Evolutionary conservation across 2,797 vertebrate genomes (phyloP).

Genomic region (Argya squamiceps): DNA sequence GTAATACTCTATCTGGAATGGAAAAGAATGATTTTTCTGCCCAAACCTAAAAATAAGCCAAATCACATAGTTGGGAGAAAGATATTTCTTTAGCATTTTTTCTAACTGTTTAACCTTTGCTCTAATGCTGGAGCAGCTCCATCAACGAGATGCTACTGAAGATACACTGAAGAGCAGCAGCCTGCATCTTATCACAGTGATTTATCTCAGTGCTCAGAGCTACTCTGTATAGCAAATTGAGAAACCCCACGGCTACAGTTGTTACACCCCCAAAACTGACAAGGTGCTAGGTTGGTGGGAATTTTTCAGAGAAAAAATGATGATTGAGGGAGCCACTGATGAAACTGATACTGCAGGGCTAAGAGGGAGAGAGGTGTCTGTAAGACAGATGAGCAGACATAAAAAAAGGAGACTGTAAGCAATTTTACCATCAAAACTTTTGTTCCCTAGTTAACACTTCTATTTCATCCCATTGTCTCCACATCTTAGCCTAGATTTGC

Average conservation of each 20-base stretch:
- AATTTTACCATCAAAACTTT: background rate
- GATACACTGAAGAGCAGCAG: background rate
- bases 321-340: background rate
- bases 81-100: background rate
- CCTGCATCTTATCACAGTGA: background rate
- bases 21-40: background rate
- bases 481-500: background rate
- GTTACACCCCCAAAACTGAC: background rate
- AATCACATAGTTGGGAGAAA: background rate
- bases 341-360: background rate
- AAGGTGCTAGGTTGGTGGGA: background rate
- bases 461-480: background rate
- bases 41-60: background rate
- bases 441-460: background rate
- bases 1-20: background rate
- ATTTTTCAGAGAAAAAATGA: background rate
- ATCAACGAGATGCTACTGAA: background rate
- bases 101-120: background rate
- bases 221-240: background rate
- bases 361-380: background rate
- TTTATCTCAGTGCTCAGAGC: background rate
- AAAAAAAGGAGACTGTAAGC: background rate
- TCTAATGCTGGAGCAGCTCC: background rate
- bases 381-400: background rate
- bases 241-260: background rate